Base-by-base conservation (phyloP, 2,888 invertebrate genomes). In the Eupithecia abbreviata region DNA sequence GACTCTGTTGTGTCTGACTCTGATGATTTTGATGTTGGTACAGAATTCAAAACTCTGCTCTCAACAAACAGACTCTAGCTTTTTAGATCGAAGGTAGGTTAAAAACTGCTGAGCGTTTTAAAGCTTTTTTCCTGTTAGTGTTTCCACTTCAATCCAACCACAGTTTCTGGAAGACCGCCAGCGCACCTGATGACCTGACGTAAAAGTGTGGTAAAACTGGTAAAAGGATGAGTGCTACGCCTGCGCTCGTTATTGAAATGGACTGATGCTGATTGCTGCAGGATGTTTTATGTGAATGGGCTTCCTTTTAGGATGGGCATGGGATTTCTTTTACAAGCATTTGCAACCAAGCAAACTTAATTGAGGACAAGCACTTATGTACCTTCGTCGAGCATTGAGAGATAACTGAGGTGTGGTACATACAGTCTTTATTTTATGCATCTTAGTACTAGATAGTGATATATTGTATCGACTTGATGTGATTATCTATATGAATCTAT, bases 121-220 rank as follows among this genome's bases (percentile, higher is more conserved):
- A 51, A 62, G 1, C 3, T 30, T 62, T 30, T 62, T 62, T 62
- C 15, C 51, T 51, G 15, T 18, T 18, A 58, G 58, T 58, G 58
- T 18, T 58, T 65, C 66, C 66, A 66, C 42, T 66, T 66, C 42
- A 66, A 66, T 66, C 42, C 10, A 66, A 42, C 66, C 73, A 67
- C 41, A 58, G 18, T 65, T 55, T 68, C 79, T 81, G 81, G 81
- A 81, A 70, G 70, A 10, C 13, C 62, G 81, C 80, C 81, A 81
- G 72, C 62, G 62, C 30, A 62, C 62, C 62, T 62, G 62, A 62
- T 10, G 62, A 62, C 62, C 62, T 62, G 62, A 62, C 30, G 62
- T 62, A 62, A 42, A 42, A 66, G 1, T 41, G 65, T 7, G 42
- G 42, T 65, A 41, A 65, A 41, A 41, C 41, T 66, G 66, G 76